These are phyloP conservation scores for Podilymbus podiceps DNA, from an alignment of 2,113 vertebrate genomes.

Conservation along the genomic window DNA sequence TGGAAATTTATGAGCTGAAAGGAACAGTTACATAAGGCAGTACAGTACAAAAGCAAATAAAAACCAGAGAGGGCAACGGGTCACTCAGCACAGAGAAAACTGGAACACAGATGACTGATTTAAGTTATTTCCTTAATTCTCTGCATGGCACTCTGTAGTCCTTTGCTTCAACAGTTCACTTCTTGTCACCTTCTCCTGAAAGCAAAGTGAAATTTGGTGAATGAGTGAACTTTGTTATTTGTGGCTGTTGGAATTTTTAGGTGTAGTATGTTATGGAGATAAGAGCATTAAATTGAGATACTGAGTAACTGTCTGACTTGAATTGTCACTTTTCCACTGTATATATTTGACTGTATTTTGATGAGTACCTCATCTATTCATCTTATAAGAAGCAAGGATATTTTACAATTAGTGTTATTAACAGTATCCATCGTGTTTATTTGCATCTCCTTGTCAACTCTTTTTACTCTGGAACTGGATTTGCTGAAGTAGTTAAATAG, in stretches of 20 bases:
- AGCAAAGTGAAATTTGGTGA: neutral
- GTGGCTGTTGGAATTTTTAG: neutral
- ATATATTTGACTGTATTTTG: neutral
- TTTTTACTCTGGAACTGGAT: neutral
- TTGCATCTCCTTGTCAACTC: neutral
- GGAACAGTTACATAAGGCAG: constrained; percentile 61
- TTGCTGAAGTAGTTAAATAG: neutral
- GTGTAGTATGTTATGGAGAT: neutral
- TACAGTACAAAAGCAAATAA: constrained; percentile 44
- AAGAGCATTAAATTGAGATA: neutral
- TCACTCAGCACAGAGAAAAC: neutral
- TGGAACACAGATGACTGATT: constrained; percentile 20
- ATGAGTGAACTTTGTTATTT: neutral
- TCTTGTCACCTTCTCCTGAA: neutral
- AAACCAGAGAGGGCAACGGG: constrained; percentile 19
- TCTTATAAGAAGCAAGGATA: neutral
- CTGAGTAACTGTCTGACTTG: neutral
- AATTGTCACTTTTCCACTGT: neutral
- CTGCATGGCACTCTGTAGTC: neutral
- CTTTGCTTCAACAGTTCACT: neutral
- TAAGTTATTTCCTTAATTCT: constrained; percentile 12
- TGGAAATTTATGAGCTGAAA: constrained; percentile 49
- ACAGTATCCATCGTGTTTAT: neutral
- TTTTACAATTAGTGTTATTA: neutral
- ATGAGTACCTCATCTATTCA: neutral